Percentiles rank a stretch among this genome's conserved stretches.
phyloP scores from a whole-genome alignment of 2,797 vertebrate genomes.

The Numenius phaeopus region DNA sequence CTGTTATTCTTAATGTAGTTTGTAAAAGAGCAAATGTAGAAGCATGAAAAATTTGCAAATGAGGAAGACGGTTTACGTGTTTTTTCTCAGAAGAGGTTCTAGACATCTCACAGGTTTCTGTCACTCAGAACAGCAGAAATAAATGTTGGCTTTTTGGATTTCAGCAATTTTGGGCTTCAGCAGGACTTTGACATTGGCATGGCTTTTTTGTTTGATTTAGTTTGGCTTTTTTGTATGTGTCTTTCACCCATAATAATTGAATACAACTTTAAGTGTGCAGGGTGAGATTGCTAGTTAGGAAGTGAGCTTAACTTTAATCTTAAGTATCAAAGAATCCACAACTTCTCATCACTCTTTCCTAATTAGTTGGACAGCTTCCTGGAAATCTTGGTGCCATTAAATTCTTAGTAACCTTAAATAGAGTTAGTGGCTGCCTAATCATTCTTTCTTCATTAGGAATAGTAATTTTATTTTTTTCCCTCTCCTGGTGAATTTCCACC shows the following conservation, averaged over 20 bases:
- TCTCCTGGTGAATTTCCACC: not conserved
- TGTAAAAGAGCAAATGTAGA: not conserved
- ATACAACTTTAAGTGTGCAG: not conserved
- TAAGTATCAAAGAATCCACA: not conserved
- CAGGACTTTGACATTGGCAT: not conserved
- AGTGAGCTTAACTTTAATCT: not conserved
- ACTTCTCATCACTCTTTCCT: not conserved
- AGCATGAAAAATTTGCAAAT: not conserved
- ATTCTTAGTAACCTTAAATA: not conserved
- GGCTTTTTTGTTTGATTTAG: not conserved
- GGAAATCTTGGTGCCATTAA: not conserved
- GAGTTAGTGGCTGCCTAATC: not conserved
- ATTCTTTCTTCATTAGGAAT: not conserved
- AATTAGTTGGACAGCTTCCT: not conserved
- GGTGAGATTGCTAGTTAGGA: not conserved
- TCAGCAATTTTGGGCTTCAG: not conserved
- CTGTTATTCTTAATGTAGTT: not conserved
- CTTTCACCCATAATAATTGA: not conserved
- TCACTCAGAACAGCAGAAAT: not conserved
- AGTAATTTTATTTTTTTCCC: not conserved
- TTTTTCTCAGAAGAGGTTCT: not conserved
- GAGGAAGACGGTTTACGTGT: not conserved
- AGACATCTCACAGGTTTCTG: not conserved
- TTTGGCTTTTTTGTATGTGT: not conserved
- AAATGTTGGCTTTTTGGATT: not conserved